Evolutionary conservation across 2,113 vertebrate species (phyloP).

Genomic region (Cyanoderma ruficeps): DNA sequence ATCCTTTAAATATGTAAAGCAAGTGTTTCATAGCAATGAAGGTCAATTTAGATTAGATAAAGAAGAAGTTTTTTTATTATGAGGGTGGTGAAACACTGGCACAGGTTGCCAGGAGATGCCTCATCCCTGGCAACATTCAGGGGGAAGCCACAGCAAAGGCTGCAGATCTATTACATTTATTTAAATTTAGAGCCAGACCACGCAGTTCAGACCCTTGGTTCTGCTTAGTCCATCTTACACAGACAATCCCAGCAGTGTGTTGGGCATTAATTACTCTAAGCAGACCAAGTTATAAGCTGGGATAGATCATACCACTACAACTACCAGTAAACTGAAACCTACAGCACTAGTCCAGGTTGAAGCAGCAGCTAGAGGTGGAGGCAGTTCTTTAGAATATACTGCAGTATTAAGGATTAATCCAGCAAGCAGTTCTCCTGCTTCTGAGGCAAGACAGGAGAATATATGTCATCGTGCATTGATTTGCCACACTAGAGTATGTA

Average conservation of each 20-base stretch:
- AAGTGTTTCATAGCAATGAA: not conserved
- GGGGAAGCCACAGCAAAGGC: not conserved
- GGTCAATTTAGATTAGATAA: not conserved
- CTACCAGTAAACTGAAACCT: not conserved
- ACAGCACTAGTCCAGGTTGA: not conserved
- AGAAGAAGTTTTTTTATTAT: not conserved
- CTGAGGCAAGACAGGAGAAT: not conserved
- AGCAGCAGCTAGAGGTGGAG: not conserved
- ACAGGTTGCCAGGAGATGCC: not conserved
- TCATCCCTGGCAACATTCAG: not conserved
- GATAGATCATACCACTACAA: not conserved
- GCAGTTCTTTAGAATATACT: not conserved
- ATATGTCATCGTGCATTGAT: rapidly evolving
- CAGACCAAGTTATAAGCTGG: not conserved
- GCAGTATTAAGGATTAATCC: not conserved
- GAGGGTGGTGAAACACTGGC: not conserved
- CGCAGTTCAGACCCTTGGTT: not conserved
- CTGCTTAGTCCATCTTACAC: not conserved
- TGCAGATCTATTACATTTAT: too few species aligned
- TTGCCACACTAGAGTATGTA: not conserved
- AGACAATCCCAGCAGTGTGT: not conserved
- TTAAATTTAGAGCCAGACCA: not conserved
- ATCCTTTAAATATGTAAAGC: not conserved
- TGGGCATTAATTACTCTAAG: not conserved
- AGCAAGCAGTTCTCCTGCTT: not conserved